phyloP scores from a whole-genome alignment of 2,797 vertebrate species.

The Anguilla pacifica region DNA sequence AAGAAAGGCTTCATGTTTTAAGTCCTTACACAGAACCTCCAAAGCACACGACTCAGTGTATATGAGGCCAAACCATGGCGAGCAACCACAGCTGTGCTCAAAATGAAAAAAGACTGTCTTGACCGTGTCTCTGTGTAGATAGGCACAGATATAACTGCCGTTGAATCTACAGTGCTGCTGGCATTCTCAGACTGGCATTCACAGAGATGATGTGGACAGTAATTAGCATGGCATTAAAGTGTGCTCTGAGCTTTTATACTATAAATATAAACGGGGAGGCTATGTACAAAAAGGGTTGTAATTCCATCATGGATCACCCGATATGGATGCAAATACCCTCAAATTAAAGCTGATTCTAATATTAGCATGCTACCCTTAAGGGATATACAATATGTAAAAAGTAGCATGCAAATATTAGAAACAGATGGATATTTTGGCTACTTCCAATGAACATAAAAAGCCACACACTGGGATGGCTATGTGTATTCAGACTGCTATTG shows the following conservation, averaged over 20 bases:
- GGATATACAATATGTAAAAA: too few species aligned
- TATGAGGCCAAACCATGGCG: background rate
- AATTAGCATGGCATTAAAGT: constrained; percentile 8
- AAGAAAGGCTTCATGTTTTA: background rate
- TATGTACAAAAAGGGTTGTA: too few species aligned
- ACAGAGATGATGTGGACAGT: background rate
- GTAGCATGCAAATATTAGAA: constrained; percentile 2
- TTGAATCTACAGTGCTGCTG: background rate
- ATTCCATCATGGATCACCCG: too few species aligned
- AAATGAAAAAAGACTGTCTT: background rate
- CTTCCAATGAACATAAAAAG: background rate
- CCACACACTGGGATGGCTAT: background rate
- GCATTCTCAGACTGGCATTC: background rate
- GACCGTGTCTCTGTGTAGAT: background rate
- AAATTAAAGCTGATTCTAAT: too few species aligned
- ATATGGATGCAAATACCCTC: too few species aligned
- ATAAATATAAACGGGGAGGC: background rate
- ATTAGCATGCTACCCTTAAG: too few species aligned
- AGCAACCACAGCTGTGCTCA: background rate
- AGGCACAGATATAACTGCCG: background rate
- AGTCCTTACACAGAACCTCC: background rate
- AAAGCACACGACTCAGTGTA: background rate
- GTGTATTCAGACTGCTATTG: background rate
- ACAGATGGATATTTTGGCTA: background rate
- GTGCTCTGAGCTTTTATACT: background rate